Evolutionary conservation across 2,888 invertebrate species (phyloP).

Genomic region (Hirtodrosophila duncani): DNA sequence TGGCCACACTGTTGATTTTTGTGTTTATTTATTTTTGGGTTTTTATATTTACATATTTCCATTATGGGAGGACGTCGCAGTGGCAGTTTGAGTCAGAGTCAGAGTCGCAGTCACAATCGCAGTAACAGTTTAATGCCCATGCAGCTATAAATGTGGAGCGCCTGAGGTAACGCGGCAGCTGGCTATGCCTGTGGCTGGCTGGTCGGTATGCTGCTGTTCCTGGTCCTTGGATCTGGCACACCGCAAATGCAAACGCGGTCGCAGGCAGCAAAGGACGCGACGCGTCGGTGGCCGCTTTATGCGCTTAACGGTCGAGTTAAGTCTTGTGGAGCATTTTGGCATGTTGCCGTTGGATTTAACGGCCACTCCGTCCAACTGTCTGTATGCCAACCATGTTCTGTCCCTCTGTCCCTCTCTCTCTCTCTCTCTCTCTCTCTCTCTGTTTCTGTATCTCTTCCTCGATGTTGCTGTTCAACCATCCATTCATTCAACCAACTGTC

Average conservation of each 20-base stretch:
- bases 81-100: constrained; percentile 1
- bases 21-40: constrained; percentile 43
- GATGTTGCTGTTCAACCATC: not conserved
- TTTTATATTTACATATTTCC: constrained; percentile 30
- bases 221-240: too few species aligned
- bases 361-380: constrained; percentile 17
- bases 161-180: constrained; percentile 29
- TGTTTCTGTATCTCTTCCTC: not conserved
- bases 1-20: constrained; percentile 52
- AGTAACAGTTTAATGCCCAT: constrained; percentile 48
- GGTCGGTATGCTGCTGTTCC: too few species aligned
- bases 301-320: constrained; percentile 50
- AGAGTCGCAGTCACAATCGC: constrained; percentile 7
- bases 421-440: not conserved
- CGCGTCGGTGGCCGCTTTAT: constrained; percentile 41
- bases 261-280: too few species aligned
- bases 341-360: constrained; percentile 36
- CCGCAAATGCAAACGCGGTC: constrained; percentile 49
- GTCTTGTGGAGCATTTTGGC: constrained; percentile 30
- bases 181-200: too few species aligned
- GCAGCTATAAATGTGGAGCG: constrained; percentile 51
- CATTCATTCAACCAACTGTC: constrained; percentile 11
- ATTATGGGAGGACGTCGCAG: constrained; percentile 22
- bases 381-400: not conserved
- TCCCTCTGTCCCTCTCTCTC: not conserved